Conservation (phyloP, 2,113 vertebrate genomes). For the Piprites chloris region DNA sequence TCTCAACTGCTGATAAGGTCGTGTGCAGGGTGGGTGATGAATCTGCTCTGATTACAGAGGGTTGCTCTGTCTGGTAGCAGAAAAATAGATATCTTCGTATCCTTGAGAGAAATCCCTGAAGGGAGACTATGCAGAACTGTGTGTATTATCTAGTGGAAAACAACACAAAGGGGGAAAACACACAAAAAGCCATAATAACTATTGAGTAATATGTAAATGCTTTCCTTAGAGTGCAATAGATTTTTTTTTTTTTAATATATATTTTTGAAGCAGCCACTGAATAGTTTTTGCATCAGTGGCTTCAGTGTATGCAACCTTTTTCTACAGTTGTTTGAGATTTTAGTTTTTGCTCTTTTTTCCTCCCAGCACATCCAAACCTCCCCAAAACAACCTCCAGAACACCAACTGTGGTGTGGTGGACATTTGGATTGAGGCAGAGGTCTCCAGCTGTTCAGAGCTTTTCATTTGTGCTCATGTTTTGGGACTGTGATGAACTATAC, state of each 20-base stretch:
- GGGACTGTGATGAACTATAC: background rate
- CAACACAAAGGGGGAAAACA: background rate
- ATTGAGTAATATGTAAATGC: background rate
- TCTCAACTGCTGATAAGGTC: constrained; percentile 61
- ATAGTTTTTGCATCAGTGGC: background rate
- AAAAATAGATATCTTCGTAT: background rate
- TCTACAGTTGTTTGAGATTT: background rate
- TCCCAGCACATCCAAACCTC: rapidly evolving
- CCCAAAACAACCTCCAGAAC: background rate
- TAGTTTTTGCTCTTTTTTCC: background rate
- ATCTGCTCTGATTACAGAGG: constrained; percentile 35
- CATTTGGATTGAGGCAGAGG: background rate
- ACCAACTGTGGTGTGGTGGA: background rate
- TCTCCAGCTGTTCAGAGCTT: background rate
- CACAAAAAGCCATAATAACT: background rate
- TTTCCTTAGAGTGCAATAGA: background rate
- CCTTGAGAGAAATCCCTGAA: background rate
- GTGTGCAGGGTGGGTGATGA: constrained; percentile 33
- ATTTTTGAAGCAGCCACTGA: background rate
- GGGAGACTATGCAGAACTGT: background rate
- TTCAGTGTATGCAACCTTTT: background rate
- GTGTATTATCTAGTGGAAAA: background rate
- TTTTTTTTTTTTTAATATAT: background rate
- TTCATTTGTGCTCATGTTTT: background rate
- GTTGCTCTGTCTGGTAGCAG: constrained; percentile 8